Conservation (phyloP, 2,113 vertebrate genomes). For the Alosa alosa region DNA sequence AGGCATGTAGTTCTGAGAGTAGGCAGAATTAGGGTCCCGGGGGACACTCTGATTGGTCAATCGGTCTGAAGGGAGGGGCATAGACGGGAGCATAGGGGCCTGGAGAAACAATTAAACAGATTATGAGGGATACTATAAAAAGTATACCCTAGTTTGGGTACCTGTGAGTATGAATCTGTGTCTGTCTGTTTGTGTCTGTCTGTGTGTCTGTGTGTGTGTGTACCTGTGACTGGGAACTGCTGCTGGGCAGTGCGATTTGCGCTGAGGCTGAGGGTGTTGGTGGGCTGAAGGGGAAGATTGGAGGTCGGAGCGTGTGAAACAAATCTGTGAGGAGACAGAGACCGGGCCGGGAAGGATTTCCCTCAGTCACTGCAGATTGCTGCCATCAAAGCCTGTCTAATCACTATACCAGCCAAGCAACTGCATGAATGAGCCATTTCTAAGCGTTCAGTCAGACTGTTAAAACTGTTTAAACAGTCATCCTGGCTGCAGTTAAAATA, state of each 20-base stretch:
- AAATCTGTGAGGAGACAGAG: slow-evolving; percentile 74
- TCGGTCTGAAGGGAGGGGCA: slow-evolving; percentile 67
- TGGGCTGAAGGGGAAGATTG: slow-evolving; percentile 72
- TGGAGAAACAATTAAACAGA: slow-evolving; percentile 55
- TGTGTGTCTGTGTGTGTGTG: slow-evolving; percentile 29
- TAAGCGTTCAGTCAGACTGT: too few species aligned
- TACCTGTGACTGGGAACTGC: slow-evolving; percentile 82
- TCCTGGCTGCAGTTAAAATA: too few species aligned
- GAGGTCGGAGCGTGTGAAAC: slow-evolving; percentile 82
- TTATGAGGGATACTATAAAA: slow-evolving; percentile 11
- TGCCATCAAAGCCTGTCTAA: neutral
- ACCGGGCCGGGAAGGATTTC: neutral
- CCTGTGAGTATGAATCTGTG: neutral
- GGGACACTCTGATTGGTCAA: slow-evolving; percentile 48
- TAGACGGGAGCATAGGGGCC: slow-evolving; percentile 68
- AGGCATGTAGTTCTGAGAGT: slow-evolving; percentile 61
- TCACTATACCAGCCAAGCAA: neutral
- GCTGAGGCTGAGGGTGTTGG: slow-evolving; percentile 64
- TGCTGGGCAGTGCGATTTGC: slow-evolving; percentile 68
- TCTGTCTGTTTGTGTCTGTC: neutral
- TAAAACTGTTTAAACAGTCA: too few species aligned
- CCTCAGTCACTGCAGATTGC: neutral
- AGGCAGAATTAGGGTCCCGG: slow-evolving; percentile 37
- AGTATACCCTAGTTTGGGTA: neutral
- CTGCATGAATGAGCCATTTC: neutral